These are phyloP conservation scores for Chlorocebus sabaeus DNA, from an alignment of 2,113 vertebrate genomes.

Conservation along the genomic window DNA sequence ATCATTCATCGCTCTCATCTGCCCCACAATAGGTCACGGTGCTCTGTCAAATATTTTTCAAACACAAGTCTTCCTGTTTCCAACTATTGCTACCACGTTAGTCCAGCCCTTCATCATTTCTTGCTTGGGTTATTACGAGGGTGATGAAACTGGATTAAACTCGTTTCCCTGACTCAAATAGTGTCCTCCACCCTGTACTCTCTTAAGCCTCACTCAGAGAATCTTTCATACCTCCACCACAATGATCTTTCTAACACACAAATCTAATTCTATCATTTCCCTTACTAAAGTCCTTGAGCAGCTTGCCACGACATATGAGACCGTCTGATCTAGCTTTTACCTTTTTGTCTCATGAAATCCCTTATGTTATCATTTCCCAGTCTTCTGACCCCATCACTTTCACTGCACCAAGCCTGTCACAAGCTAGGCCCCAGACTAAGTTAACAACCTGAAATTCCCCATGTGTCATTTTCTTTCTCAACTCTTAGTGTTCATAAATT, in stretches of 20 bases:
- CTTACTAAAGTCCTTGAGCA: background rate
- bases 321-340: background rate
- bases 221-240: background rate
- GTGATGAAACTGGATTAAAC: background rate
- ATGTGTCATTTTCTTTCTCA: background rate
- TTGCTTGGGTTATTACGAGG: background rate
- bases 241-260: background rate
- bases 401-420: background rate
- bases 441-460: background rate
- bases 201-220: background rate
- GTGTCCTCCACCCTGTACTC: background rate
- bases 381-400: background rate
- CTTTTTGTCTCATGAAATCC: background rate
- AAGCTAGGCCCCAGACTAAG: background rate
- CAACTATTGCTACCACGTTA: background rate
- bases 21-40: background rate
- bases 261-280: background rate
- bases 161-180: background rate
- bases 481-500: background rate
- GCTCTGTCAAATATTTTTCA: background rate
- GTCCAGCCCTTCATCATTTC: background rate
- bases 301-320: background rate
- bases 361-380: background rate
- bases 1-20: background rate
- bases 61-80: background rate